These are phyloP conservation scores for Trissolcus japonicus DNA, from an alignment of 2,888 invertebrate species.

Conservation along the genomic window DNA sequence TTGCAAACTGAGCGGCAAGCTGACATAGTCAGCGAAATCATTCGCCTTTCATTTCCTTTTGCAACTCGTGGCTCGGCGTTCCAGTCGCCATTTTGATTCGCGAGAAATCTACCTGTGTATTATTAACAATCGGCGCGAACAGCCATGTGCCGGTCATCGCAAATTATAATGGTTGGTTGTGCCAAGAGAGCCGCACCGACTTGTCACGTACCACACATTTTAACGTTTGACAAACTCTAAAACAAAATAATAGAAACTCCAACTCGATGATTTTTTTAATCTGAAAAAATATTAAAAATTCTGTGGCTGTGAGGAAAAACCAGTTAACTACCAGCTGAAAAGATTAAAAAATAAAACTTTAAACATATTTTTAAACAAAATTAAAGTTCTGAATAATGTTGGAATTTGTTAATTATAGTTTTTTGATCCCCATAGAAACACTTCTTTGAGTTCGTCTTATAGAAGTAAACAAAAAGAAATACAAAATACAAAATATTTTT, in stretches of 20 bases:
- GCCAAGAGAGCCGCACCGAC: conserved; percentile 35
- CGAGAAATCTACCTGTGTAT: conserved; percentile 56
- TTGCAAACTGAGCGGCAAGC: conserved; percentile 58
- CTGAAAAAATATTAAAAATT: too few species aligned
- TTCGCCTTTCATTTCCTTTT: conserved; percentile 60
- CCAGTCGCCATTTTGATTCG: conserved; percentile 59
- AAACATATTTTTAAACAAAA: too few species aligned
- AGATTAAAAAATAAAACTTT: too few species aligned
- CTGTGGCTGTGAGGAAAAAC: too few species aligned
- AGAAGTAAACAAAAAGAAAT: too few species aligned
- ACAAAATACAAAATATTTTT: too few species aligned
- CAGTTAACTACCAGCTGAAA: too few species aligned
- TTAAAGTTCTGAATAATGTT: too few species aligned
- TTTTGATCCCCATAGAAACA: too few species aligned
- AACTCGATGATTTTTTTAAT: not conserved
- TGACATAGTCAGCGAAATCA: conserved; percentile 63
- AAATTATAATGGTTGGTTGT: conserved; percentile 50
- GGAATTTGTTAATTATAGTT: too few species aligned
- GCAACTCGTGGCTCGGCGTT: conserved; percentile 54
- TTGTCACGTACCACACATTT: conserved; percentile 27
- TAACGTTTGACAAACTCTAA: conserved; percentile 7
- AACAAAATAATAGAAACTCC: not conserved
- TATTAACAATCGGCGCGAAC: conserved; percentile 52
- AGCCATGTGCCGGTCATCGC: conserved; percentile 48
- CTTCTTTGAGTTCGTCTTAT: too few species aligned